Conservation (phyloP, 2,888 invertebrate species). For the Eupsilia transversa region DNA sequence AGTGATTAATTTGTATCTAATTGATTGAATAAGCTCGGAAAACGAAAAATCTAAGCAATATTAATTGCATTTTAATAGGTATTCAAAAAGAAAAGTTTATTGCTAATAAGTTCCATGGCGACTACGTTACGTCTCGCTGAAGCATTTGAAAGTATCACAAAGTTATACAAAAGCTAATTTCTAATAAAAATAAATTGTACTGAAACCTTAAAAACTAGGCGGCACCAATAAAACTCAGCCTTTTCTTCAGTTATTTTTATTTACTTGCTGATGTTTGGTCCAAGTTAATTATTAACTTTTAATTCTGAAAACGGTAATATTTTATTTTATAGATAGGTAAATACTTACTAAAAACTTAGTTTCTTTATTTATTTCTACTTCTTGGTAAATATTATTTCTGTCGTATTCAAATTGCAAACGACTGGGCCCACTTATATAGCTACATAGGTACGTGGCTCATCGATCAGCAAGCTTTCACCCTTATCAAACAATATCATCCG, state of each 20-base stretch:
- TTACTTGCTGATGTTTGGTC: background rate
- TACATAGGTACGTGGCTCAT: background rate
- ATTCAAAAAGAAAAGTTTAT: background rate
- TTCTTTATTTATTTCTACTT: background rate
- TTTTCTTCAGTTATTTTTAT: background rate
- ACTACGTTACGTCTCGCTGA: background rate
- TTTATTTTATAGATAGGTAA: background rate
- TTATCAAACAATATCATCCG: constrained; percentile 7
- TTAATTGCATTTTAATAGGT: background rate
- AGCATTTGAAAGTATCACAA: constrained; percentile 10
- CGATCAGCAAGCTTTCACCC: constrained; percentile 27
- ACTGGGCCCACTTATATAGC: background rate
- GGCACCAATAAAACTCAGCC: background rate
- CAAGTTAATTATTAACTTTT: background rate
- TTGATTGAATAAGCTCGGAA: background rate
- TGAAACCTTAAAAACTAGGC: constrained; percentile 26
- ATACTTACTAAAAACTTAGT: background rate
- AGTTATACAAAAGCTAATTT: background rate
- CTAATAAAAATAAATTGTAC: background rate
- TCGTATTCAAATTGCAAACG: background rate
- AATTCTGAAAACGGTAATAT: background rate
- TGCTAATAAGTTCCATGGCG: too few relatives aligned
- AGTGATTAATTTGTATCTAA: background rate
- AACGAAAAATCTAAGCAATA: background rate
- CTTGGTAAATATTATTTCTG: background rate